Evolutionary conservation across 2,113 vertebrate species (phyloP).

Genomic region (Gymnogyps californianus): DNA sequence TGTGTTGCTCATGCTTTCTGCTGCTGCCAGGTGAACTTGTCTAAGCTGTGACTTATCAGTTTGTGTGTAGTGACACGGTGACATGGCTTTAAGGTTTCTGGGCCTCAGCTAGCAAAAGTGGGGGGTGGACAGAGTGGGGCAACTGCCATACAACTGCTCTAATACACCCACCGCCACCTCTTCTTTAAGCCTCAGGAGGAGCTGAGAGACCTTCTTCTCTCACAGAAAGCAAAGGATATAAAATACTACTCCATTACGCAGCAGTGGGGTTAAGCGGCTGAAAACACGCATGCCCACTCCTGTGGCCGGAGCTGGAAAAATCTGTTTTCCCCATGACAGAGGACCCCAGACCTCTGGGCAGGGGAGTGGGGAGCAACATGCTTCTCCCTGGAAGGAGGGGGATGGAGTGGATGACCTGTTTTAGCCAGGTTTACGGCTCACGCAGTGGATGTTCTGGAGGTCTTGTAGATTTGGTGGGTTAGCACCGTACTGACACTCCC

Average conservation of each 20-base stretch:
- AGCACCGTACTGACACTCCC: background rate
- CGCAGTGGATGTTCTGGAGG: background rate
- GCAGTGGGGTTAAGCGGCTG: background rate
- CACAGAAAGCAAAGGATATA: background rate
- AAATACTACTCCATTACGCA: background rate
- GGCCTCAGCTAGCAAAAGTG: background rate
- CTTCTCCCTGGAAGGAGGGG: background rate
- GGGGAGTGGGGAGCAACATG: background rate
- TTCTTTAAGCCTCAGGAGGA: background rate
- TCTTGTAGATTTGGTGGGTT: background rate
- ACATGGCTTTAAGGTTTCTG: background rate
- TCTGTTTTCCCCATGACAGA: background rate
- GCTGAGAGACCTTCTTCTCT: background rate
- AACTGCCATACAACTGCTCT: background rate
- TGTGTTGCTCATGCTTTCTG: background rate
- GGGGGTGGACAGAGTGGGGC: background rate
- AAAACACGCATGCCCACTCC: background rate
- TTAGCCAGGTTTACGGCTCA: background rate
- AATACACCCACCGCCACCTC: rapidly evolving
- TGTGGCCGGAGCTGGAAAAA: background rate
- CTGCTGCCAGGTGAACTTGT: background rate
- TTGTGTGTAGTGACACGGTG: background rate
- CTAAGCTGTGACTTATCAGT: background rate
- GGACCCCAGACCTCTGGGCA: background rate
- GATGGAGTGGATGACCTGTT: background rate